Conservation (phyloP, 2,113 vertebrate genomes). For the Siniperca knerii region DNA sequence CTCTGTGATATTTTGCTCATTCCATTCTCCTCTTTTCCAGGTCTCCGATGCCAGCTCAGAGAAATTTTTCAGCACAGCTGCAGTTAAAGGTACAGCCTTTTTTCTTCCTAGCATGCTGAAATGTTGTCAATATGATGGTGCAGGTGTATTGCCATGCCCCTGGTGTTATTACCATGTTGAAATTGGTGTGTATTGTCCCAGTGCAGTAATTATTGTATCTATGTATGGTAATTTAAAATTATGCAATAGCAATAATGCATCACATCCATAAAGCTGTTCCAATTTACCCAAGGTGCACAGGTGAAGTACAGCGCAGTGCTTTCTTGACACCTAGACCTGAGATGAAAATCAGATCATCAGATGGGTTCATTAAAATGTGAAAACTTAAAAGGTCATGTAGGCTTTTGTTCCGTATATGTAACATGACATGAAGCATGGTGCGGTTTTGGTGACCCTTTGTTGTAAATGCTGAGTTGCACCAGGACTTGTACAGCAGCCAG, state of each 20-base stretch:
- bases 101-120: background rate
- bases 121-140: background rate
- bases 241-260: slow-evolving; percentile 7
- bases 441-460: background rate
- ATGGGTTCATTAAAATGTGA: slow-evolving; percentile 25
- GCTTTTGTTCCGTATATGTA: background rate
- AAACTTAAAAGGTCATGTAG: background rate
- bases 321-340: background rate
- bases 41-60: slow-evolving; percentile 96
- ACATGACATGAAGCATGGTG: background rate
- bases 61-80: slow-evolving; percentile 94
- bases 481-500: slow-evolving; percentile 8
- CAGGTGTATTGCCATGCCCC: slow-evolving; percentile 1
- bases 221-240: background rate
- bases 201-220: background rate
- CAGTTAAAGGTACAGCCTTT: slow-evolving; percentile 92
- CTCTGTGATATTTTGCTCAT: slow-evolving; percentile 16
- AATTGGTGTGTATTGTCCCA: slow-evolving; percentile 1
- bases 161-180: background rate
- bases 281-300: background rate
- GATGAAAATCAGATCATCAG: slow-evolving; percentile 28
- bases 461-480: slow-evolving; percentile 34
- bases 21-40: slow-evolving; percentile 85
- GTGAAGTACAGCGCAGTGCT: background rate
- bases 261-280: background rate